These are phyloP conservation scores for Orchesella flavescens DNA, from an alignment of 2,888 invertebrate genomes.

Conservation along the genomic window DNA sequence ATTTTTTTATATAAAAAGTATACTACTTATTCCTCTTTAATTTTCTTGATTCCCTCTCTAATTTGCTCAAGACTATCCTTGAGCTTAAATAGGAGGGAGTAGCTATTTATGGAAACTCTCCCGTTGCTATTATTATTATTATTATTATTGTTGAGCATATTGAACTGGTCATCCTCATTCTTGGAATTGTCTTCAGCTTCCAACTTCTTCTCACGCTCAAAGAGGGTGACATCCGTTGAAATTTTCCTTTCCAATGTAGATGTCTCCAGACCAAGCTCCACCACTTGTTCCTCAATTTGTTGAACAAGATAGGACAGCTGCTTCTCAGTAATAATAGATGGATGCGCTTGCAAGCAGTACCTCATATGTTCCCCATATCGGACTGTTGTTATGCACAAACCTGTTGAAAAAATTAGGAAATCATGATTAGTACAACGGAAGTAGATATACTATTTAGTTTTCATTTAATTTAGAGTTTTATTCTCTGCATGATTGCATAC, in stretches of 20 bases:
- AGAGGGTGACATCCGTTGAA: constrained; percentile 22
- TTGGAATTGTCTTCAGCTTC: neutral
- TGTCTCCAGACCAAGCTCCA: constrained; percentile 45
- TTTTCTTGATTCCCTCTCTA: constrained; percentile 38
- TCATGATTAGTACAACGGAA: neutral
- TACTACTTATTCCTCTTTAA: constrained; percentile 36
- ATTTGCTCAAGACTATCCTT: constrained; percentile 46
- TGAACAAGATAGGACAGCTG: constrained; percentile 58
- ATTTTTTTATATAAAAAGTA: neutral
- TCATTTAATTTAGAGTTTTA: neutral
- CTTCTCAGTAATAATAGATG: constrained; percentile 47
- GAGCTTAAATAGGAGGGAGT: constrained; percentile 29
- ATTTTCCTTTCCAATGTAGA: constrained; percentile 28
- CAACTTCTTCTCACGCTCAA: constrained; percentile 19
- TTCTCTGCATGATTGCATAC: constrained; percentile 30
- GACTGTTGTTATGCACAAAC: constrained; percentile 61
- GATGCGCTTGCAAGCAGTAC: constrained; percentile 64
- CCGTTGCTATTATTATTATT: constrained; percentile 34
- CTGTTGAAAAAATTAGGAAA: constrained; percentile 29
- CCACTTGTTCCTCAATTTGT: constrained; percentile 54
- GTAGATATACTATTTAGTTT: neutral
- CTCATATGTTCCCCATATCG: constrained; percentile 64
- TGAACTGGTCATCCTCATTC: neutral
- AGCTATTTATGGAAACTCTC: neutral
- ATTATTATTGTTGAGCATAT: neutral